Evolutionary conservation across 2,888 invertebrate species (phyloP).

Genomic region (Chesias legatella): DNA sequence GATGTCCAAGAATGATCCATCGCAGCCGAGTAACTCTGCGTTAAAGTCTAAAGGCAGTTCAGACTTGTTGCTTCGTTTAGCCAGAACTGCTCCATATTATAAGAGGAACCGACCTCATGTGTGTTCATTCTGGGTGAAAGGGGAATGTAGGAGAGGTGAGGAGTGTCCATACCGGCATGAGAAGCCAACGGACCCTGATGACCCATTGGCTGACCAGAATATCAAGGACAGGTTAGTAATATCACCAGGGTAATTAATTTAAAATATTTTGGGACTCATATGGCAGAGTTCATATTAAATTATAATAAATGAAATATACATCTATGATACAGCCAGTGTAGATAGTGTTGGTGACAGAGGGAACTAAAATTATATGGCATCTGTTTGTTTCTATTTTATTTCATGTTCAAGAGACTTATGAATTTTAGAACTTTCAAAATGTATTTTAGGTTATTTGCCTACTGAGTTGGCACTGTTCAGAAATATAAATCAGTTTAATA

Average conservation of each 20-base stretch:
- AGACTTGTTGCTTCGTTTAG: constrained; percentile 92
- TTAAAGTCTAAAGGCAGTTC: constrained; percentile 88
- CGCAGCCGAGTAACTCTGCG: constrained; percentile 81
- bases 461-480: too few species aligned
- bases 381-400: too few species aligned
- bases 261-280: too few species aligned
- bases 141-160: constrained; percentile 96
- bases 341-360: too few species aligned
- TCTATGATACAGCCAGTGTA: too few species aligned
- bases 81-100: constrained; percentile 96
- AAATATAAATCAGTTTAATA: too few species aligned
- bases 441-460: too few species aligned
- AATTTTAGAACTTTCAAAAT: too few species aligned
- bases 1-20: constrained; percentile 72
- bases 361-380: too few species aligned
- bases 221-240: constrained; percentile 88
- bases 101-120: constrained; percentile 97
- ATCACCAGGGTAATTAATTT: background rate
- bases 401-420: too few species aligned
- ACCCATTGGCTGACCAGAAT: constrained; percentile 97
- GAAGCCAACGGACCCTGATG: constrained; percentile 98
- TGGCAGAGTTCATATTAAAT: too few species aligned
- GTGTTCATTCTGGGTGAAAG: constrained; percentile 99
- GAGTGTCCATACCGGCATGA: constrained; percentile 98
- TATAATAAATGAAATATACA: too few species aligned